A percentile compares a stretch with the other conserved stretches of the same genome.
These are phyloP conservation scores for Arge pagana DNA, from an alignment of 2,888 invertebrate genomes.

Conservation along the genomic window DNA sequence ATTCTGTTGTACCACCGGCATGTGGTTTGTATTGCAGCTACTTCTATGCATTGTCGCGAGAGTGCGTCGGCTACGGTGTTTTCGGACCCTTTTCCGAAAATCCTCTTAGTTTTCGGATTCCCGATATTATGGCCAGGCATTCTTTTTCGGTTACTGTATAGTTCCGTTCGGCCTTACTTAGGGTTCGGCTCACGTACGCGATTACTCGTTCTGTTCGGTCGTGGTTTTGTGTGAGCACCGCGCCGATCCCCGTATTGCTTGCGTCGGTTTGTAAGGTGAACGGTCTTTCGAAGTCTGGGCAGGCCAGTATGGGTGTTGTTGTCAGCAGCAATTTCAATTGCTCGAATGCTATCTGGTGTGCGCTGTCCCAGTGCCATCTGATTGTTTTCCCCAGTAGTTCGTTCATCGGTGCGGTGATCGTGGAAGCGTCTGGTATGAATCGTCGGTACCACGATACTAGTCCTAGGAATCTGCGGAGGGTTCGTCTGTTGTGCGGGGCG, in stretches of 20 bases:
- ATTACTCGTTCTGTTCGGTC: conserved; percentile 25
- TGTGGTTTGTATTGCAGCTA: neutral
- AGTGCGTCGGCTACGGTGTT: conserved; percentile 28
- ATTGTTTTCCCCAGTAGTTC: conserved; percentile 27
- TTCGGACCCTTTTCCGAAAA: conserved; percentile 27
- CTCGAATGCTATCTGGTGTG: no score
- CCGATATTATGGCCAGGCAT: no score
- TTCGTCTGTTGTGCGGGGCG: no score
- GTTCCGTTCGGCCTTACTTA: no score
- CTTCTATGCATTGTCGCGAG: conserved; percentile 14
- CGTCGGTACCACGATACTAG: conserved; percentile 42
- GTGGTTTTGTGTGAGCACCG: conserved; percentile 27
- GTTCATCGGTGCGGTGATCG: conserved; percentile 31
- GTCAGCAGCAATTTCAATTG: no score
- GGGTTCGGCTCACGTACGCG: conserved; percentile 27
- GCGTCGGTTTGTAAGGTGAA: conserved; percentile 23
- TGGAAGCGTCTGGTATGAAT: conserved; percentile 35
- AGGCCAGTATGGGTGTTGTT: conserved; percentile 30
- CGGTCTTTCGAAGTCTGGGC: conserved; percentile 30
- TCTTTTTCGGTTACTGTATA: no score
- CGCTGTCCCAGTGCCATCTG: conserved; percentile 19
- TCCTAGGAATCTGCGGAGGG: conserved; percentile 41
- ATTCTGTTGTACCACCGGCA: conserved; percentile 26
- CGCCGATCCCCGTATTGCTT: conserved; percentile 12
- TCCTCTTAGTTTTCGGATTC: no score